phyloP scores from a whole-genome alignment of 2,797 vertebrate species.

The Argyrosomus regius region DNA sequence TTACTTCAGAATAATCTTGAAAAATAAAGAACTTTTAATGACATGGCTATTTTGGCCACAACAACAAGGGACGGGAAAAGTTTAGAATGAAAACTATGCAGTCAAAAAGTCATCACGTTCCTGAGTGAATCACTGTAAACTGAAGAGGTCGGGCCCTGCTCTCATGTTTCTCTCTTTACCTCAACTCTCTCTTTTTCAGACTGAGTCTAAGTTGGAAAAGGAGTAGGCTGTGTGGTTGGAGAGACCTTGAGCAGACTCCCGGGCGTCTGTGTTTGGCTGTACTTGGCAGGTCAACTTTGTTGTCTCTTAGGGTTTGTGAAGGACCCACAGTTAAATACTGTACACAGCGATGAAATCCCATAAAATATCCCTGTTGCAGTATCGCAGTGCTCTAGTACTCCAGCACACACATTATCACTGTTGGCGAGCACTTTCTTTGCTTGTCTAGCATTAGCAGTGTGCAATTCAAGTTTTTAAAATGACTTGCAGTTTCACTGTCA shows the following conservation, averaged over 20 bases:
- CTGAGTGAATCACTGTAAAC: slow-evolving; percentile 47
- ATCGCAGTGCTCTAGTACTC: slow-evolving; percentile 14
- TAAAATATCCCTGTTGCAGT: slow-evolving; percentile 54
- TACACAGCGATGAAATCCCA: slow-evolving; percentile 54
- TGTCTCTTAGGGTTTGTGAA: slow-evolving; percentile 74
- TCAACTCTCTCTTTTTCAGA: slow-evolving; percentile 37
- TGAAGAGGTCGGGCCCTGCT: slow-evolving; percentile 51
- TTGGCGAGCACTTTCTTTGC: slow-evolving; percentile 20
- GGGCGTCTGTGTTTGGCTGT: slow-evolving; percentile 76
- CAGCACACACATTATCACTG: slow-evolving; percentile 7
- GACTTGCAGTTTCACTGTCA: slow-evolving; percentile 15
- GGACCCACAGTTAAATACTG: slow-evolving; percentile 68
- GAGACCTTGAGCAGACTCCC: slow-evolving; percentile 81
- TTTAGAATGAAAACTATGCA: slow-evolving; percentile 46
- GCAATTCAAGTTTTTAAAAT: background rate
- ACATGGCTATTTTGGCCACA: slow-evolving; percentile 27
- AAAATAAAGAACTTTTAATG: slow-evolving; percentile 44
- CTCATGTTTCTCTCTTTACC: slow-evolving; percentile 49
- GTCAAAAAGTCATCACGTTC: slow-evolving; percentile 54
- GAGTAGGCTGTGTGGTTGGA: slow-evolving; percentile 72
- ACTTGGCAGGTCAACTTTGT: slow-evolving; percentile 72
- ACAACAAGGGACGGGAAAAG: slow-evolving; percentile 39
- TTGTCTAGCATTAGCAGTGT: slow-evolving; percentile 10
- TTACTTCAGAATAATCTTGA: slow-evolving; percentile 34
- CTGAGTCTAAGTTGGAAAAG: slow-evolving; percentile 67